Conservation (phyloP, 2,113 vertebrate species). For the Vidua macroura region DNA sequence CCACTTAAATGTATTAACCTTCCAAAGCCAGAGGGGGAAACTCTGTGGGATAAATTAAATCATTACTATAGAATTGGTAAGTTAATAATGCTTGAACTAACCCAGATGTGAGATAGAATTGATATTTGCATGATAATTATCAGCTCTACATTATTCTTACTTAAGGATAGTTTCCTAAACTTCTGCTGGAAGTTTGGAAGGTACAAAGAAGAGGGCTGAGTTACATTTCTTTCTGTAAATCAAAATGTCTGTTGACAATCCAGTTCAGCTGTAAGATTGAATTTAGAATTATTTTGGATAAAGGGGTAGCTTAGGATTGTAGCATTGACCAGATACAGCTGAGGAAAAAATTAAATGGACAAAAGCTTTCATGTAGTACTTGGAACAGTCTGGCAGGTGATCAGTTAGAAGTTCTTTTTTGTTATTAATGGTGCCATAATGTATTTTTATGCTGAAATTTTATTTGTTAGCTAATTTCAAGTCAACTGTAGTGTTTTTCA, state of each 20-base stretch:
- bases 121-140: background rate
- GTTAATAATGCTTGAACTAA: slow-evolving; percentile 9
- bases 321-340: background rate
- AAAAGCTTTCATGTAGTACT: background rate
- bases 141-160: background rate
- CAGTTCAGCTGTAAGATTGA: background rate
- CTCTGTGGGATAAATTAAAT: slow-evolving; percentile 92
- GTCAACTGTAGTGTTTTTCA: background rate
- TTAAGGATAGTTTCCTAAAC: background rate
- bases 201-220: background rate
- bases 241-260: background rate
- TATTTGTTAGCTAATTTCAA: background rate
- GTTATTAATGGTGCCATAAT: background rate
- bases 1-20: slow-evolving; percentile 87
- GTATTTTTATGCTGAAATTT: background rate
- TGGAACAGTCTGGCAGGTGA: background rate
- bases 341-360: background rate
- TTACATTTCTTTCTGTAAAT: background rate
- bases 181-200: background rate
- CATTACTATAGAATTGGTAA: slow-evolving; percentile 91
- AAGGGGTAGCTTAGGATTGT: background rate
- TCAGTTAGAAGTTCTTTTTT: background rate
- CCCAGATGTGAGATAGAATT: background rate
- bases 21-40: slow-evolving; percentile 80
- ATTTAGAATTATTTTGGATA: background rate